A percentile compares a stretch with the other conserved stretches of the same genome.
Evolutionary conservation across 2,888 invertebrate species (phyloP).

Genomic region (Spialia ferax): DNA sequence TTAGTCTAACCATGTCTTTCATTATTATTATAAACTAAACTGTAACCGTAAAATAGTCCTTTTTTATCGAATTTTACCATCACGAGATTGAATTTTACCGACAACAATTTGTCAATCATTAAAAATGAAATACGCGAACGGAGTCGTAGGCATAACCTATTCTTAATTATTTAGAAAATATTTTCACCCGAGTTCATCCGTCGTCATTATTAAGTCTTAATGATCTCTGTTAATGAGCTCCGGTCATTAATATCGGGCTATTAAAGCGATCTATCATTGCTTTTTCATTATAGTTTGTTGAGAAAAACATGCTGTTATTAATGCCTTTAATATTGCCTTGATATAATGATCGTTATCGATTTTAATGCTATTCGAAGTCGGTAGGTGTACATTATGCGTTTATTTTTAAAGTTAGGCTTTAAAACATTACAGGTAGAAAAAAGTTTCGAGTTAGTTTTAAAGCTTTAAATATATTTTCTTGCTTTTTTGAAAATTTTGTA

Average conservation of each 20-base stretch:
- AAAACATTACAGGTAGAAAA: too few species aligned
- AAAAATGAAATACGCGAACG: neutral
- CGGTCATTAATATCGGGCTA: conserved; percentile 30
- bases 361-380: neutral
- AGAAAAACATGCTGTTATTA: conserved; percentile 16
- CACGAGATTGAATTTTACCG: too few species aligned
- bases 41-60: too few species aligned
- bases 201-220: conserved; percentile 36
- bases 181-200: conserved; percentile 28
- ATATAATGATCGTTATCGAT: conserved; percentile 6
- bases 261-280: conserved; percentile 34
- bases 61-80: too few species aligned
- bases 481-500: too few species aligned
- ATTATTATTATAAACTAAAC: too few species aligned
- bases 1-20: too few species aligned
- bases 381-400: neutral
- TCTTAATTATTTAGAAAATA: conserved; percentile 30
- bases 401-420: too few species aligned
- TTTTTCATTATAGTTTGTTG: conserved; percentile 33
- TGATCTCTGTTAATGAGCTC: conserved; percentile 36
- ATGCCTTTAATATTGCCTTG: neutral
- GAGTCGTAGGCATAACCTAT: conserved; percentile 8
- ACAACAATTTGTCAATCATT: neutral
- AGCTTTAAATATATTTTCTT: too few species aligned
- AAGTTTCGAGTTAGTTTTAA: too few species aligned